Conservation (phyloP, 2,888 invertebrate genomes). For the Colletes collaris region DNA sequence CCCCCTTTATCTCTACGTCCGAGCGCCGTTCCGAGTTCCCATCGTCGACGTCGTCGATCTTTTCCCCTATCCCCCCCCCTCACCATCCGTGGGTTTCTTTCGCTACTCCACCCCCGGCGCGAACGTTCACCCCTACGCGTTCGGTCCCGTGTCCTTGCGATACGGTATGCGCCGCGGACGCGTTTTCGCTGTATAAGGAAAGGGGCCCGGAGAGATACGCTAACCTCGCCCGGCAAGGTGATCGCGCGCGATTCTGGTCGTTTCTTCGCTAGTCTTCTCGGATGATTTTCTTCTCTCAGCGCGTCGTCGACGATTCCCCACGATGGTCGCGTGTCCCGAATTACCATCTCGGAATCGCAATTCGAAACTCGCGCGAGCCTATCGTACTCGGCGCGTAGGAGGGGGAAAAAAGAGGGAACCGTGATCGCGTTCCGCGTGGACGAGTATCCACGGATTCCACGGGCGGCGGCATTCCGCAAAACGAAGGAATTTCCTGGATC, state of each 20-base stretch:
- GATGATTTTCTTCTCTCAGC: too few relatives aligned
- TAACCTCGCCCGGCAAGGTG: too few relatives aligned
- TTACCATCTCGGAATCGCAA: not conserved
- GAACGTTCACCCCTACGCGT: slow-evolving; percentile 48
- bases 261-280: too few relatives aligned
- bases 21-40: slow-evolving; percentile 35
- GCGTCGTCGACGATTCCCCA: too few relatives aligned
- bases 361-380: not conserved
- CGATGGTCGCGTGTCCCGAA: not conserved
- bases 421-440: slow-evolving; percentile 18
- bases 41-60: slow-evolving; percentile 46
- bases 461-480: slow-evolving; percentile 37
- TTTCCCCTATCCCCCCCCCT: not conserved
- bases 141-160: too few relatives aligned
- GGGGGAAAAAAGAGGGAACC: not conserved
- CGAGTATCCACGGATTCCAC: slow-evolving; percentile 37
- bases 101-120: slow-evolving; percentile 57
- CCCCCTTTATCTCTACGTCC: slow-evolving; percentile 55
- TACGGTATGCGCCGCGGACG: too few relatives aligned
- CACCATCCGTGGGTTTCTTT: slow-evolving; percentile 36
- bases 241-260: too few relatives aligned
- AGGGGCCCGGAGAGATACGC: too few relatives aligned
- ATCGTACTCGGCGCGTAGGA: not conserved
- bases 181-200: too few relatives aligned
- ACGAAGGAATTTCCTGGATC: slow-evolving; percentile 55